phyloP scores from a whole-genome alignment of 2,797 vertebrate genomes.

The Poeciliopsis infans region DNA sequence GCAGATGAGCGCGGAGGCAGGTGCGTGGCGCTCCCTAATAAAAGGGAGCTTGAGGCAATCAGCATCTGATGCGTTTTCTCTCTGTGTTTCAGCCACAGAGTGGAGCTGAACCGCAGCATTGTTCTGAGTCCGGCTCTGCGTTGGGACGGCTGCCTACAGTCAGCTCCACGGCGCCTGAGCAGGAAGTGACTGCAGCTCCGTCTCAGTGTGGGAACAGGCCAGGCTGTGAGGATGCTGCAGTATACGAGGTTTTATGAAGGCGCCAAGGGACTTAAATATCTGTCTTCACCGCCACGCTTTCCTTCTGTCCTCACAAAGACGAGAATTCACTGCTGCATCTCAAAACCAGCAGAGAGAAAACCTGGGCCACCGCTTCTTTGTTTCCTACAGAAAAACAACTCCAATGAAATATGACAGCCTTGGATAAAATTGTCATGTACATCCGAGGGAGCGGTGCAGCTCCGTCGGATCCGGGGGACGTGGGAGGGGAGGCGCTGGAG shows the following conservation, averaged over 20 bases:
- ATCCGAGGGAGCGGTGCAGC: conserved; percentile 13
- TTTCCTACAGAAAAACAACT: conserved; percentile 39
- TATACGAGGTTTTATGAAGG: conserved; percentile 43
- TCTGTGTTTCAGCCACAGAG: conserved; percentile 23
- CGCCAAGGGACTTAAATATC: conserved; percentile 40
- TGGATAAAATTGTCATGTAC: conserved; percentile 53
- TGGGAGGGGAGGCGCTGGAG: not conserved
- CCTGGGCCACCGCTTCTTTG: not conserved
- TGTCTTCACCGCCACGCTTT: conserved; percentile 28
- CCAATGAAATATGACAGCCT: conserved; percentile 45
- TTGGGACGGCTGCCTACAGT: not conserved
- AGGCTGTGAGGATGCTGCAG: conserved; percentile 22
- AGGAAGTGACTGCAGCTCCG: not conserved
- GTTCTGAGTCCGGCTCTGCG: not conserved
- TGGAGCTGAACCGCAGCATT: conserved; percentile 49
- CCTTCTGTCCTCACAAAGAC: conserved; percentile 25
- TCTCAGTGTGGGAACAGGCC: conserved; percentile 22
- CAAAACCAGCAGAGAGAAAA: conserved; percentile 34
- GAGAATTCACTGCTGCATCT: conserved; percentile 16
- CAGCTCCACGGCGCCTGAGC: not conserved
- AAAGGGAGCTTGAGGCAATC: conserved; percentile 25
- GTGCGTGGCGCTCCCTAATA: conserved; percentile 15
- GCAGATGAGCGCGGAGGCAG: not conserved
- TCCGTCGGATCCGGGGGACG: conserved; percentile 15
- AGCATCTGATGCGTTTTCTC: not conserved